Percentiles rank a stretch among this genome's conserved stretches.
Evolutionary conservation across 2,888 invertebrate species (phyloP).

Genomic region (Sclerodermus sp.): DNA sequence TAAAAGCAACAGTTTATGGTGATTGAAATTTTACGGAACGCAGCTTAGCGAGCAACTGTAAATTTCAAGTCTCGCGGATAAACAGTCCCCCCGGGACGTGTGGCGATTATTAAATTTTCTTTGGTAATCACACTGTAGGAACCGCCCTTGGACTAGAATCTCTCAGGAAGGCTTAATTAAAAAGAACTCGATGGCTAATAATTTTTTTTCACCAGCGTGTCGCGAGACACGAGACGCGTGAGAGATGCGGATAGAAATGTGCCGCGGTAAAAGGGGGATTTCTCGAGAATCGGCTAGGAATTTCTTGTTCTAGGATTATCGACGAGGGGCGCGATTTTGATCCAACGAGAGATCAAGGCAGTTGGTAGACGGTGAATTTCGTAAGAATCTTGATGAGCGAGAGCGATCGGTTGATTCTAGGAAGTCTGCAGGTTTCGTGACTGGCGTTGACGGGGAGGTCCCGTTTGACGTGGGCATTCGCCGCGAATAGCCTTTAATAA

Average conservation of each 20-base stretch:
- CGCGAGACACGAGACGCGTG: too few relatives aligned
- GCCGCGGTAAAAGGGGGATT: too few relatives aligned
- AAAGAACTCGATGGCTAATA: slow-evolving; percentile 42
- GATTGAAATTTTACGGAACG: too few relatives aligned
- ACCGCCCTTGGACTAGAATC: slow-evolving; percentile 26
- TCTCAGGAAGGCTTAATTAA: slow-evolving; percentile 46
- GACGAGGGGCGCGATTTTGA: too few relatives aligned
- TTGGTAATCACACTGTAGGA: slow-evolving; percentile 24
- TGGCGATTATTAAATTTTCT: slow-evolving; percentile 34
- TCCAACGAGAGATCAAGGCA: background rate
- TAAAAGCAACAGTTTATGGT: too few relatives aligned
- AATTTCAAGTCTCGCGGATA: slow-evolving; percentile 12
- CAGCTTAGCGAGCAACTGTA: slow-evolving; percentile 13
- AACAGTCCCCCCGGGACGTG: slow-evolving; percentile 10
- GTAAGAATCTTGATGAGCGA: background rate
- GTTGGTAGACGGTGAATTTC: background rate
- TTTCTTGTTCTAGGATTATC: too few relatives aligned
- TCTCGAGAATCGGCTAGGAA: too few relatives aligned
- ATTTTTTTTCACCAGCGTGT: too few relatives aligned
- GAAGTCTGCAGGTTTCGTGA: slow-evolving; percentile 1
- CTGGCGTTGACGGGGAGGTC: background rate
- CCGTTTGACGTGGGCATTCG: background rate
- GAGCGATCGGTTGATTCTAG: slow-evolving; percentile 1
- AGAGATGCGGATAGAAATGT: too few relatives aligned
- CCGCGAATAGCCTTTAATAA: slow-evolving; percentile 3